Percentiles rank a stretch among this genome's conserved stretches.
These are phyloP conservation scores for Perccottus glenii DNA, from an alignment of 2,113 vertebrate species.

Conservation along the genomic window DNA sequence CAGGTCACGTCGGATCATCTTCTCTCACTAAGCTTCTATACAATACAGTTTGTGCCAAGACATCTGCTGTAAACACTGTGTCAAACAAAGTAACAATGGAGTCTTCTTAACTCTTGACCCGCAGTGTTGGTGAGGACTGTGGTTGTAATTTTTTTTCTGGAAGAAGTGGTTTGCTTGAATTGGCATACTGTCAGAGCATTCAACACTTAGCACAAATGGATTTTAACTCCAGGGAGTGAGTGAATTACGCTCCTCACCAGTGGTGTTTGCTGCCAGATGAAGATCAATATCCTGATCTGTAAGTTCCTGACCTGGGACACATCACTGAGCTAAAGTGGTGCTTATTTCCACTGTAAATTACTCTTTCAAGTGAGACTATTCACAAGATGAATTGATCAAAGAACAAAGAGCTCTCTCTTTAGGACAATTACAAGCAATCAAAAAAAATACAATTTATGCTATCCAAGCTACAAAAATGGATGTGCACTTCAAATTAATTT, in stretches of 20 bases:
- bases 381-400: constrained; percentile 7
- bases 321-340: constrained; percentile 22
- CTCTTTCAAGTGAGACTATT: constrained; percentile 19
- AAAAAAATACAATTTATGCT: constrained; percentile 1
- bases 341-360: constrained; percentile 37
- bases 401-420: constrained; percentile 9
- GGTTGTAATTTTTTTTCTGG: constrained; percentile 14
- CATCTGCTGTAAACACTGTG: constrained; percentile 25
- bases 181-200: constrained; percentile 28
- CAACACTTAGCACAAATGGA: constrained; percentile 46
- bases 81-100: constrained; percentile 18
- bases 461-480: not conserved
- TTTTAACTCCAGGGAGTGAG: constrained; percentile 26
- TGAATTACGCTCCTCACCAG: constrained; percentile 32
- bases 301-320: constrained; percentile 25
- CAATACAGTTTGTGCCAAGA: constrained; percentile 17
- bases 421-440: not conserved
- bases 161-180: constrained; percentile 11
- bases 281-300: constrained; percentile 57
- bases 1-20: constrained; percentile 3
- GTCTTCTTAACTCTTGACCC: constrained; percentile 7
- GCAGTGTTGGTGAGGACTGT: not conserved
- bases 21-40: constrained; percentile 6
- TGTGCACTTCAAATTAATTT: constrained; percentile 1
- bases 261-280: constrained; percentile 22